Conservation (phyloP, 2,113 vertebrate genomes). For the Odontesthes bonariensis region DNA sequence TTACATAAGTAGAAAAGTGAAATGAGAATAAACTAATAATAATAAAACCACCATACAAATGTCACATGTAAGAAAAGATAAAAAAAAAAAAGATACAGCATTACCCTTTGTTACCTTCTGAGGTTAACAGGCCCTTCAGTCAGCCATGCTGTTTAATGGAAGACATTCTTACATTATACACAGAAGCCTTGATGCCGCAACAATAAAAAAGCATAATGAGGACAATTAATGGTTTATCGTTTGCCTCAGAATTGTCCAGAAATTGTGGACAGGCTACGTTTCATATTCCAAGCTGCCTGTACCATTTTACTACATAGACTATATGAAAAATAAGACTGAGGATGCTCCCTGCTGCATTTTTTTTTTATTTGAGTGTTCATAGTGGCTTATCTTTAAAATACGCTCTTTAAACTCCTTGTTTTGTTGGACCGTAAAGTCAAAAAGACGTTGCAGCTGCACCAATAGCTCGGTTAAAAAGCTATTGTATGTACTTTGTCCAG, state of each 20-base stretch:
- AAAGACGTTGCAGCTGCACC: neutral
- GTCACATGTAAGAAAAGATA: too few relatives aligned
- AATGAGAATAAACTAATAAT: too few relatives aligned
- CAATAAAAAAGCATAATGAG: neutral
- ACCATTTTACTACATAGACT: neutral
- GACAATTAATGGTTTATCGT: neutral
- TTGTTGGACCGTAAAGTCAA: neutral
- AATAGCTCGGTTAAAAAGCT: neutral
- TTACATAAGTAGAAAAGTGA: constrained; percentile 36
- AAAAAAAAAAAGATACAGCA: constrained; percentile 4
- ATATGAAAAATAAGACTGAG: neutral
- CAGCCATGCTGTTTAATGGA: constrained; percentile 5
- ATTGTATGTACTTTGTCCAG: constrained; percentile 5
- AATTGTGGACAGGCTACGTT: neutral
- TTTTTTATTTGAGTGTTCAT: constrained; percentile 2
- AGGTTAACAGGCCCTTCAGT: constrained; percentile 29
- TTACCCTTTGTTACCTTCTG: constrained; percentile 4
- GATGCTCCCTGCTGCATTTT: neutral
- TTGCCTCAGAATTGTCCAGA: neutral
- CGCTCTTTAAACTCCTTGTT: neutral
- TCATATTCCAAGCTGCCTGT: neutral
- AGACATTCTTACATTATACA: neutral
- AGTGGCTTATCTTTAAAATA: constrained; percentile 3
- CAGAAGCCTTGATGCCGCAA: neutral
- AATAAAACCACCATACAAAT: too few relatives aligned